These are phyloP conservation scores for Oriolus oriolus DNA, from an alignment of 2,113 vertebrate species.

Conservation along the genomic window DNA sequence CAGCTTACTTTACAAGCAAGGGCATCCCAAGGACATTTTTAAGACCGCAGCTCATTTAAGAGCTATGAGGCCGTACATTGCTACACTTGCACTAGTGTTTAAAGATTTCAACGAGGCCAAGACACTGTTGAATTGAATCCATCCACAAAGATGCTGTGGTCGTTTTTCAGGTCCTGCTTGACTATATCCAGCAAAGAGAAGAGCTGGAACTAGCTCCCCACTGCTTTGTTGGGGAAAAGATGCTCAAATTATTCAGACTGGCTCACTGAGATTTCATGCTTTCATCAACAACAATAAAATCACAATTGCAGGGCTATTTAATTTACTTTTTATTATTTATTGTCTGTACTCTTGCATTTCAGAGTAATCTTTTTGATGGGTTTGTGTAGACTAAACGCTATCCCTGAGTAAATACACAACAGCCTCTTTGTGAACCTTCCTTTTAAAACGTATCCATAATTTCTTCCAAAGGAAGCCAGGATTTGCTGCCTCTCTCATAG, in stretches of 20 bases:
- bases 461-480: not conserved
- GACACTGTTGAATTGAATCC: not conserved
- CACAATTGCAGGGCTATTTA: not conserved
- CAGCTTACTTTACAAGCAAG: not conserved
- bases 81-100: not conserved
- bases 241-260: not conserved
- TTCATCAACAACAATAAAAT: not conserved
- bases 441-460: not conserved
- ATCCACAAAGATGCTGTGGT: not conserved
- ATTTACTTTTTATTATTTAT: not conserved
- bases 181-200: not conserved
- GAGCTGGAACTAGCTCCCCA: not conserved
- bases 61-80: not conserved
- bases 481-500: not conserved
- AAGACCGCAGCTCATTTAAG: not conserved
- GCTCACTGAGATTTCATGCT: not conserved
- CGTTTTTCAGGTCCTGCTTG: not conserved
- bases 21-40: not conserved
- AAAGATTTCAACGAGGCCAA: not conserved
- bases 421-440: not conserved
- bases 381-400: not conserved
- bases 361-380: not conserved
- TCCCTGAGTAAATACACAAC: not conserved
- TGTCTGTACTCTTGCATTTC: not conserved
- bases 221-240: not conserved